Evolutionary conservation across 2,888 invertebrate genomes (phyloP), one percentile per base, ranked within the genome.

Genomic region (Caenorhabditis panamensis): DNA sequence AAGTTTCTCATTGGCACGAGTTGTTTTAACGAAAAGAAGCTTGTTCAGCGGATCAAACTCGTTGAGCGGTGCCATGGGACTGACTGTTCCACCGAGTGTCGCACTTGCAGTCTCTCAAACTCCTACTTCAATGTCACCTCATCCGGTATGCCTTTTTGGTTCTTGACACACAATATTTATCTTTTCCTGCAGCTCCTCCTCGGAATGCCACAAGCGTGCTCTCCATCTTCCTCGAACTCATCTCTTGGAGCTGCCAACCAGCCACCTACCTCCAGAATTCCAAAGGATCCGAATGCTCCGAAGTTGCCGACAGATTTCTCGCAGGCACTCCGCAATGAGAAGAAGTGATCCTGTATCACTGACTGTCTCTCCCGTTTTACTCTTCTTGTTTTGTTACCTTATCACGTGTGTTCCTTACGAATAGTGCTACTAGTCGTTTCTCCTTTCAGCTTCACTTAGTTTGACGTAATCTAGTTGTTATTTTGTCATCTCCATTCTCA

Each of bases 31-130:
- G 18, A 47, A 59, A 37, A 13, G 36, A 66, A 44, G 16, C 8
- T 8, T 44, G 56, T 84, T 61, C 64, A 85, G 85, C 58, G 72
- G 79, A 56, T 80, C 82, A 11, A 83, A 80, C 36, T 80, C 82
- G 24, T 53, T 83, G 63, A 69, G 63, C 22, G 80, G 76, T 44
- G 78, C 68, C 24, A 67, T 80, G 63, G 80, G 80, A 18, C 69
- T 85, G 31, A 73, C 71, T 2, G 75, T 78, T 26, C 81, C 83
- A 0, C 71, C 76, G 22, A 71, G 67, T 5, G 66, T 69, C 24
- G 66, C 83, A 28, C 75, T 84, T 22, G 75, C 82, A 2, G 81
- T 82, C 6, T 68, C 82, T n/a, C 85, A 83, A 49, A 76, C 83
- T 16, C 67, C 71, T 22, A 82, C 76, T n/a, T 67, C 80, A 9